phyloP scores from a whole-genome alignment of 30 jellyfish, hydroid and myxozoan genomes.

The Chironex yamaguchii region DNA sequence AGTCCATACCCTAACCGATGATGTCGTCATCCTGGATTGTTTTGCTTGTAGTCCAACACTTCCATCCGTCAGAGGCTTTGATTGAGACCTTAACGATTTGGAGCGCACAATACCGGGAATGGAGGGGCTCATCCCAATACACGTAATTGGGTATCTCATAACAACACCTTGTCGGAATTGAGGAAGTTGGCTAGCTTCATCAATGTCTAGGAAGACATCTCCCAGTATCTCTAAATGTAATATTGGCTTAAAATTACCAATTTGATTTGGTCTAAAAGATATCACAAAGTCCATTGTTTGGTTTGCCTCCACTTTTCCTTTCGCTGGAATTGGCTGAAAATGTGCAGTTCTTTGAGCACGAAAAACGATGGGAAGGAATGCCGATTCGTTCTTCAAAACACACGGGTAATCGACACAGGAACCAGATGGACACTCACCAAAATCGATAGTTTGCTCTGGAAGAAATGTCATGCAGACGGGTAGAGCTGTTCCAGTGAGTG shows the following conservation, averaged over 20 bases:
- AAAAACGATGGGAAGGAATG: constrained; percentile 66
- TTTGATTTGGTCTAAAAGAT: constrained; percentile 85
- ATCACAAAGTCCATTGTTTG: constrained; percentile 63
- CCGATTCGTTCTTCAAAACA: constrained; percentile 74
- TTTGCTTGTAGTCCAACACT: neutral
- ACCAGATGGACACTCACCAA: constrained; percentile 86
- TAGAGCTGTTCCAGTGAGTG: constrained; percentile 91
- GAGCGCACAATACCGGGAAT: constrained; percentile 53
- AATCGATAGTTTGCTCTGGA: constrained; percentile 73
- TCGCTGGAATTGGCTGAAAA: constrained; percentile 75
- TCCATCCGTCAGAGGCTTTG: constrained; percentile 44
- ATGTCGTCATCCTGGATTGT: constrained; percentile 12
- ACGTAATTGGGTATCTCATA: constrained; percentile 50
- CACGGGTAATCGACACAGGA: constrained; percentile 33
- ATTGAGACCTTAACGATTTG: constrained; percentile 70
- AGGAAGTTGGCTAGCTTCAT: constrained; percentile 46
- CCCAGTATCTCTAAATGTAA: constrained; percentile 75
- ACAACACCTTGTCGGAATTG: constrained; percentile 57
- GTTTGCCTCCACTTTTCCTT: constrained; percentile 64
- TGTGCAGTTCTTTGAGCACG: constrained; percentile 77
- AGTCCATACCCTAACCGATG: constrained; percentile 65
- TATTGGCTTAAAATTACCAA: constrained; percentile 72
- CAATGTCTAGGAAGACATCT: constrained; percentile 48
- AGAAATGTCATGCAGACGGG: constrained; percentile 83
- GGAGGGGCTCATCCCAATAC: constrained; percentile 72